Conservation (phyloP, 64 coral and sea anemone genomes). For the Porites lutea region DNA sequence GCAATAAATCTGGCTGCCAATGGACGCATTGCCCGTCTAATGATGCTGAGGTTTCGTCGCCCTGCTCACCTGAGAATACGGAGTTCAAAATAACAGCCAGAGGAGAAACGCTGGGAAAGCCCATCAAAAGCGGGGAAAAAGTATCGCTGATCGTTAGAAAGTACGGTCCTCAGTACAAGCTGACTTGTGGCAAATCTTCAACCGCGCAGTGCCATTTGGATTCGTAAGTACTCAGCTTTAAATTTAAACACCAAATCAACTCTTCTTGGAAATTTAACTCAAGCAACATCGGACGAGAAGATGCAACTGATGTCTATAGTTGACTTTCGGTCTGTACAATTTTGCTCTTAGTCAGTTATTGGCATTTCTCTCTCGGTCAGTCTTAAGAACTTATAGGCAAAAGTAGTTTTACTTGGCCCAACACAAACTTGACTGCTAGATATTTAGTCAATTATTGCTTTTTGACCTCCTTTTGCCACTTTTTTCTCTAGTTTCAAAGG, state of each 20-base stretch:
- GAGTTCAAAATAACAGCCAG: conserved; percentile 20
- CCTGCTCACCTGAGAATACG: not conserved
- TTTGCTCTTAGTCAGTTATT: too few relatives aligned
- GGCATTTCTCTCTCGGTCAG: too few relatives aligned
- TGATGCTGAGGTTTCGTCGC: not conserved
- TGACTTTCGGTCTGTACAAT: too few relatives aligned
- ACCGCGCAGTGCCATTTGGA: not conserved
- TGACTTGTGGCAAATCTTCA: not conserved
- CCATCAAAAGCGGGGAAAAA: conserved; percentile 51
- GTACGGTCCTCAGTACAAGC: not conserved
- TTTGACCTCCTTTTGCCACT: not conserved
- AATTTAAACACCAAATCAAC: too few relatives aligned
- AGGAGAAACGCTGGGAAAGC: conserved; percentile 17
- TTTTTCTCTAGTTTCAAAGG: not conserved
- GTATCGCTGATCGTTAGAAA: not conserved
- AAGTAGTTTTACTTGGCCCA: too few relatives aligned
- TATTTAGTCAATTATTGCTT: not conserved
- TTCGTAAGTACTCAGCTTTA: conserved; percentile 51
- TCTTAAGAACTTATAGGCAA: too few relatives aligned
- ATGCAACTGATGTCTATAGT: too few relatives aligned
- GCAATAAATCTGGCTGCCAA: not conserved
- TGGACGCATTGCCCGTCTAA: not conserved
- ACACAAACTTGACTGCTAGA: too few relatives aligned
- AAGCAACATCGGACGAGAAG: too few relatives aligned
- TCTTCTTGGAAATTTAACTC: too few relatives aligned